phyloP scores from a whole-genome alignment of 1,140 invertebrate genomes.

The Pseudomyrmex pallidus region DNA sequence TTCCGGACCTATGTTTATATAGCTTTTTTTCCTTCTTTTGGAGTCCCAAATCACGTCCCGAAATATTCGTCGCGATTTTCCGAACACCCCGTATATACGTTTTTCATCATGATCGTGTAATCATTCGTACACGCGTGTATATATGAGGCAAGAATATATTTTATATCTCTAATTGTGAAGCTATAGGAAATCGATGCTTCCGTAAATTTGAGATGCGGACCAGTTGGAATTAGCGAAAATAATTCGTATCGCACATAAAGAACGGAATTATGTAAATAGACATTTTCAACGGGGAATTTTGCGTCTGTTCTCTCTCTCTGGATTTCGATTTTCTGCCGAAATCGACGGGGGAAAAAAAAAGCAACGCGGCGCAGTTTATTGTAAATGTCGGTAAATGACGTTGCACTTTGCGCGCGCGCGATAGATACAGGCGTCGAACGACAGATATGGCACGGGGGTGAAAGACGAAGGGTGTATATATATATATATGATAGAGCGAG shows the following conservation, averaged over 20 bases:
- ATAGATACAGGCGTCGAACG: slow-evolving; percentile 25
- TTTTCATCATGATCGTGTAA: no score
- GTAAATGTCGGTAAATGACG: slow-evolving; percentile 14
- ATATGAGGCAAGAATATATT: no score
- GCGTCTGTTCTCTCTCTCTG: neutral
- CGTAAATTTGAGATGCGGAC: neutral
- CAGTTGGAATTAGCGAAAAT: neutral
- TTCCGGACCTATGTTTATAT: no score
- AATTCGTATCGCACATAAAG: neutral
- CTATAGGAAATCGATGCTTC: neutral
- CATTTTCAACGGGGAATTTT: neutral
- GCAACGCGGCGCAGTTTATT: neutral
- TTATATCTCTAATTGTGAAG: no score
- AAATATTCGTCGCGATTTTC: no score
- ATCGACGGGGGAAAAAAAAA: neutral
- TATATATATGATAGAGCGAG: slow-evolving; percentile 4
- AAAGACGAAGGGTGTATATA: neutral
- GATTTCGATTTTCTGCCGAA: neutral
- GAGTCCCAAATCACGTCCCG: no score
- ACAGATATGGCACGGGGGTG: slow-evolving; percentile 35
- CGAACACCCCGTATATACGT: no score
- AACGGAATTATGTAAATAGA: neutral
- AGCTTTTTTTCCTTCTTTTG: no score
- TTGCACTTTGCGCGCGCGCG: slow-evolving; percentile 16
- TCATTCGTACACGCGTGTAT: no score